These are phyloP conservation scores for Todus mexicanus DNA, from an alignment of 2,797 vertebrate genomes.

Conservation along the genomic window DNA sequence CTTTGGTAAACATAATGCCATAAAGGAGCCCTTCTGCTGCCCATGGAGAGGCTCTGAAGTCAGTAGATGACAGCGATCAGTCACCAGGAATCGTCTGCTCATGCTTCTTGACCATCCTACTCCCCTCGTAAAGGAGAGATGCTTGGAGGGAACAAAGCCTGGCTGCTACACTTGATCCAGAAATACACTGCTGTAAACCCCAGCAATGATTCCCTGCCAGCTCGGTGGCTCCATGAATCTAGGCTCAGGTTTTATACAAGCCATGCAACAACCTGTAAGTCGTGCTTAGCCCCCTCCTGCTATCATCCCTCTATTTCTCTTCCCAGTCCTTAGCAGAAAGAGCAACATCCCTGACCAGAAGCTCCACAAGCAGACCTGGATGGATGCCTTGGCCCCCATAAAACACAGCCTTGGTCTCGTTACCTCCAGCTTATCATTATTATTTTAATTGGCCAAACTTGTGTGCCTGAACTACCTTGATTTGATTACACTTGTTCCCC, in stretches of 20 bases:
- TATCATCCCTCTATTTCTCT: not conserved
- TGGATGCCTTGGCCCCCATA: no score
- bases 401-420: not conserved
- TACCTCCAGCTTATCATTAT: not conserved
- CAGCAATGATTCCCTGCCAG: not conserved
- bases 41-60: not conserved
- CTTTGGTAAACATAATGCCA: not conserved
- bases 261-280: not conserved
- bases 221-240: not conserved
- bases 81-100: not conserved
- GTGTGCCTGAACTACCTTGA: not conserved
- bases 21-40: not conserved
- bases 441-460: not conserved
- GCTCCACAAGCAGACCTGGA: not conserved
- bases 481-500: not conserved
- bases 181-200: not conserved
- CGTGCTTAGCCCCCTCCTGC: not conserved
- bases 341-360: not conserved
- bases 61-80: accelerated
- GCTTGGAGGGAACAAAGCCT: not conserved
- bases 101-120: not conserved
- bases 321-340: not conserved
- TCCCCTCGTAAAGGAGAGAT: not conserved
- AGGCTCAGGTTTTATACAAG: not conserved
- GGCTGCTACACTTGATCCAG: not conserved